Conservation (phyloP, 2,113 vertebrate genomes). For the Oncorhynchus tshawytscha region DNA sequence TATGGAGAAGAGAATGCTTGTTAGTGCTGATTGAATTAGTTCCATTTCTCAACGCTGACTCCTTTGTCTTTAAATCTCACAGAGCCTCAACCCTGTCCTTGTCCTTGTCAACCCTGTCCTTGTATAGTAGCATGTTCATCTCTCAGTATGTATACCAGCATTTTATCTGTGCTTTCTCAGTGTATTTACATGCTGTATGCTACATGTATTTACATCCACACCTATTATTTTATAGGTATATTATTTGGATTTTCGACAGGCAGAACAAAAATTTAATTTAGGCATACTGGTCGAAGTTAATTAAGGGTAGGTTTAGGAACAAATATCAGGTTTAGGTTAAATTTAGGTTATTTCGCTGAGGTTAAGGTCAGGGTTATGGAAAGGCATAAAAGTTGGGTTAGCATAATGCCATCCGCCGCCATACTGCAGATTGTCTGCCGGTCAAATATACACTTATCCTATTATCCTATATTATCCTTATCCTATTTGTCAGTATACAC, state of each 20-base stretch:
- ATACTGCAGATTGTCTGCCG: background rate
- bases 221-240: background rate
- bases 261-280: too few relatives aligned
- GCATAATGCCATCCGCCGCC: background rate
- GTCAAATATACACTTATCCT: background rate
- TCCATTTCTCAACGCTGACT: background rate
- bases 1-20: constrained; percentile 11
- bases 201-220: background rate
- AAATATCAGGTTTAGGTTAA: too few relatives aligned
- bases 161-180: background rate
- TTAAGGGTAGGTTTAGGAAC: too few relatives aligned
- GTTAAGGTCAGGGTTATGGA: too few relatives aligned
- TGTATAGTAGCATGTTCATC: background rate
- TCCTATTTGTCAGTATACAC: too few relatives aligned
- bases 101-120: background rate
- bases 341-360: too few relatives aligned
- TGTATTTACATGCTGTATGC: background rate
- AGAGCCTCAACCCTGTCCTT: background rate
- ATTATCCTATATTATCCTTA: too few relatives aligned
- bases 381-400: background rate
- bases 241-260: too few relatives aligned
- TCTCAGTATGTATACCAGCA: background rate
- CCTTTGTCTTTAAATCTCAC: background rate
- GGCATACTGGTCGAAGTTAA: too few relatives aligned
- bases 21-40: constrained; percentile 34